Conservation (phyloP, 1,140 invertebrate species). For the Drosophila punjabiensis region DNA sequence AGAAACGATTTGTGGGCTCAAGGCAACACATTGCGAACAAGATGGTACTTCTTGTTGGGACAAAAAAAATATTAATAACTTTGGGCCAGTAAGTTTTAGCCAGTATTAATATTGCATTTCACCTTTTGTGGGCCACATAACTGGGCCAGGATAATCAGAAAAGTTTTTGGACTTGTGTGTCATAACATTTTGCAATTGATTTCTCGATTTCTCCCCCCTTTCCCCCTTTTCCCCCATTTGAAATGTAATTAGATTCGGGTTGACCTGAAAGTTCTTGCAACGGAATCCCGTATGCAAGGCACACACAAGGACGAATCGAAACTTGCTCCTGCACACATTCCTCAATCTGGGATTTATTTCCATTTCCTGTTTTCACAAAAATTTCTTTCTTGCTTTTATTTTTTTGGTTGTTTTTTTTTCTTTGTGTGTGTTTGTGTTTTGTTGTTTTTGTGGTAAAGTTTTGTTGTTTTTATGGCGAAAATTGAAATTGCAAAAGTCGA, state of each 20-base stretch:
- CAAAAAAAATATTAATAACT: conserved; percentile 4
- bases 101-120: conserved; percentile 17
- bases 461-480: conserved; percentile 43
- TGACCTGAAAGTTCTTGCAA: conserved; percentile 14
- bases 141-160: conserved; percentile 21
- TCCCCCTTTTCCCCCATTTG: too few relatives aligned
- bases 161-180: conserved; percentile 22
- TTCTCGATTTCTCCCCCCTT: conserved; percentile 20
- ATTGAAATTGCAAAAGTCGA: conserved; percentile 75
- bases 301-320: conserved; percentile 4
- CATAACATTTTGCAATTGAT: conserved; percentile 37
- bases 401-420: not conserved
- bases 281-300: not conserved
- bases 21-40: conserved; percentile 17
- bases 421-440: not conserved
- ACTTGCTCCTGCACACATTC: conserved; percentile 17
- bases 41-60: not conserved
- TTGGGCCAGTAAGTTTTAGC: not conserved
- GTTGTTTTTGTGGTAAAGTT: conserved; percentile 7
- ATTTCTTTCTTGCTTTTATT: conserved; percentile 1
- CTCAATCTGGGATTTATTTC: conserved; percentile 44
- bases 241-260: conserved; percentile 41
- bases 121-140: conserved; percentile 4
- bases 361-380: conserved; percentile 20
- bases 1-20: conserved; percentile 52